These are phyloP conservation scores for Drosophila biarmipes DNA, from an alignment of 1,140 invertebrate genomes.

Conservation along the genomic window DNA sequence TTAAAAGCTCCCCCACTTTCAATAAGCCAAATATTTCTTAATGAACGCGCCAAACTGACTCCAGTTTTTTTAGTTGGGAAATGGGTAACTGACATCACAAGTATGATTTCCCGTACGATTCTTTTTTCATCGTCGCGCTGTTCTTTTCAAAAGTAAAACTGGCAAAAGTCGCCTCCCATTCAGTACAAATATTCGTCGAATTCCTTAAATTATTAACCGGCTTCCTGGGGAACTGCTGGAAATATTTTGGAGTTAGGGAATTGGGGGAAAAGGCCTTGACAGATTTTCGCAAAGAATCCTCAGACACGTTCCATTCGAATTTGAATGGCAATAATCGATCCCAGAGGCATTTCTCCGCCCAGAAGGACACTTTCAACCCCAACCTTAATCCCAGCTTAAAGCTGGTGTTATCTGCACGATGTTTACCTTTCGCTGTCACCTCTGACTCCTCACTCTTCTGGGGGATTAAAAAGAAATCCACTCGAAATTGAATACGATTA, in stretches of 20 bases:
- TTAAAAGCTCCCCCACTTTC: constrained; percentile 34
- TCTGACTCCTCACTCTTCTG: constrained; percentile 52
- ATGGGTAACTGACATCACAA: constrained; percentile 41
- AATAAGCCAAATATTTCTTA: constrained; percentile 48
- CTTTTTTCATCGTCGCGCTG: neutral
- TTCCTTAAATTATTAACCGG: constrained; percentile 50
- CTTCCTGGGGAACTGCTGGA: neutral
- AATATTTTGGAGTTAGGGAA: neutral
- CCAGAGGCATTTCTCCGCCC: constrained; percentile 68
- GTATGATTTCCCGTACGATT: neutral
- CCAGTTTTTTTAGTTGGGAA: neutral
- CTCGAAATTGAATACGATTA: constrained; percentile 82
- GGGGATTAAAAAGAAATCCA: constrained; percentile 80
- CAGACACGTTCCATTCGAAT: constrained; percentile 80
- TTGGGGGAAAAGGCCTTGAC: neutral
- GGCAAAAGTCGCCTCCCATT: constrained; percentile 9
- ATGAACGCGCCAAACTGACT: constrained; percentile 40
- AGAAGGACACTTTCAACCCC: constrained; percentile 9
- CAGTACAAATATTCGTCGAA: constrained; percentile 24
- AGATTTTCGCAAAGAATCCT: constrained; percentile 29
- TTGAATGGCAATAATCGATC: constrained; percentile 84
- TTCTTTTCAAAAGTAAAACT: neutral
- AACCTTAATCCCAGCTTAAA: neutral
- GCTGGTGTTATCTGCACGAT: constrained; percentile 31
- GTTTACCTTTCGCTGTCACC: constrained; percentile 20